These are phyloP conservation scores for Microcebus ravelobensis DNA, from an alignment of 2,113 vertebrate species.

Conservation along the genomic window DNA sequence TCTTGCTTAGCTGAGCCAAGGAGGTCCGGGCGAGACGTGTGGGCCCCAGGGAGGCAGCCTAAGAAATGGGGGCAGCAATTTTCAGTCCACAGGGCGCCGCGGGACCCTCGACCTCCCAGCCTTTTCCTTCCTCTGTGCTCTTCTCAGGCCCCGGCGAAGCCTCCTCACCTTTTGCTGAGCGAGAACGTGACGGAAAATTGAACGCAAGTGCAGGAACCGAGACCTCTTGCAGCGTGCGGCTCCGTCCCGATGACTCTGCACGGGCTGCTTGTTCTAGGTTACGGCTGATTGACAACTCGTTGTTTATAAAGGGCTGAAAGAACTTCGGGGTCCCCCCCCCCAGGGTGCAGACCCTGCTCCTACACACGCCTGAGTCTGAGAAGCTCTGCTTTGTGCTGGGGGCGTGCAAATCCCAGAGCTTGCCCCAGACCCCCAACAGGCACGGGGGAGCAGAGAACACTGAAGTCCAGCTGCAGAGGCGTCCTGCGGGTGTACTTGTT, in stretches of 20 bases:
- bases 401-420: rapidly evolving
- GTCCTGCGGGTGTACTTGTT: slow-evolving; percentile 6
- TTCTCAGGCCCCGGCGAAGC: rapidly evolving
- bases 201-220: rapidly evolving
- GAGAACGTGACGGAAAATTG: rapidly evolving
- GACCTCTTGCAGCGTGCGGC: rapidly evolving
- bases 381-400: neutral
- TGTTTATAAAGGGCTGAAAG: neutral
- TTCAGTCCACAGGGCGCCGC: rapidly evolving
- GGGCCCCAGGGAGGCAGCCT: neutral
- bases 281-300: rapidly evolving
- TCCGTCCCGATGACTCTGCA: rapidly evolving
- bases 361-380: neutral
- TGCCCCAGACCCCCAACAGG: too few species aligned
- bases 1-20: neutral
- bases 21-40: rapidly evolving
- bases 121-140: neutral
- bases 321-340: rapidly evolving
- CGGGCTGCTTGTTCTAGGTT: rapidly evolving
- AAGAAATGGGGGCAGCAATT: rapidly evolving
- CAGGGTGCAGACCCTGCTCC: neutral
- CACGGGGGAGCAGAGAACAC: rapidly evolving
- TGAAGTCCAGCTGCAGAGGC: slow-evolving; percentile 57
- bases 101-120: rapidly evolving
- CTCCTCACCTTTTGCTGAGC: neutral